A percentile compares a stretch with the other conserved stretches of the same genome.
phyloP scores from a whole-genome alignment of 2,113 vertebrate genomes.

The Rhabdomys dilectus region DNA sequence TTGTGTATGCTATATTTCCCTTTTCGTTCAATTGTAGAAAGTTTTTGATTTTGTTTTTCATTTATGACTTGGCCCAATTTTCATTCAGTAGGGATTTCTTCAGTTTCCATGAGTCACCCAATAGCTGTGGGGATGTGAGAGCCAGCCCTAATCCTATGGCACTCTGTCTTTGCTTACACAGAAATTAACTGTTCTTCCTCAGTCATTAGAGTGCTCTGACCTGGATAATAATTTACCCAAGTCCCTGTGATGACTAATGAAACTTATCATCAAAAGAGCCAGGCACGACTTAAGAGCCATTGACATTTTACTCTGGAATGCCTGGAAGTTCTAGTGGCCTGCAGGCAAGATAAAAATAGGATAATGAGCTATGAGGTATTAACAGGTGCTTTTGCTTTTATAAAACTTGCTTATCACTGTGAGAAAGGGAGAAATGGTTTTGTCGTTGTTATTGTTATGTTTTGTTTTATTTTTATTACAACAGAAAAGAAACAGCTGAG shows the following conservation, averaged over 20 bases:
- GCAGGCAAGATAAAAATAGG: too few relatives aligned
- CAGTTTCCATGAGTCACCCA: neutral
- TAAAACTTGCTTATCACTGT: neutral
- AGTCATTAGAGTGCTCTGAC: neutral
- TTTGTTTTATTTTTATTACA: neutral
- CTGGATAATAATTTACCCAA: neutral
- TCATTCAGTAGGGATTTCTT: neutral
- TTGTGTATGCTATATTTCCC: neutral
- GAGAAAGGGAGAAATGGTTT: neutral
- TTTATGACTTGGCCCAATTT: neutral
- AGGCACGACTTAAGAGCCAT: neutral
- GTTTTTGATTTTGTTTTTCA: neutral
- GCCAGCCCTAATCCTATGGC: neutral
- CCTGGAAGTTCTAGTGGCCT: neutral
- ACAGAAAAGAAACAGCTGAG: neutral
- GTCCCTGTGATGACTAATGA: neutral
- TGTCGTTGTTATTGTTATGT: too few relatives aligned
- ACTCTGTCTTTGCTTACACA: neutral
- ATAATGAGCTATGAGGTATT: neutral
- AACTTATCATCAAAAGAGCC: neutral
- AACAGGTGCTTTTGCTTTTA: neutral
- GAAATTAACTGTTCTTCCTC: neutral
- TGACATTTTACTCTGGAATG: neutral
- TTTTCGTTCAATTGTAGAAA: neutral
- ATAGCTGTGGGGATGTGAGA: neutral